These are phyloP conservation scores for Halcyon leucocephala DNA, from an alignment of 2,797 vertebrate species.

Conservation along the genomic window DNA sequence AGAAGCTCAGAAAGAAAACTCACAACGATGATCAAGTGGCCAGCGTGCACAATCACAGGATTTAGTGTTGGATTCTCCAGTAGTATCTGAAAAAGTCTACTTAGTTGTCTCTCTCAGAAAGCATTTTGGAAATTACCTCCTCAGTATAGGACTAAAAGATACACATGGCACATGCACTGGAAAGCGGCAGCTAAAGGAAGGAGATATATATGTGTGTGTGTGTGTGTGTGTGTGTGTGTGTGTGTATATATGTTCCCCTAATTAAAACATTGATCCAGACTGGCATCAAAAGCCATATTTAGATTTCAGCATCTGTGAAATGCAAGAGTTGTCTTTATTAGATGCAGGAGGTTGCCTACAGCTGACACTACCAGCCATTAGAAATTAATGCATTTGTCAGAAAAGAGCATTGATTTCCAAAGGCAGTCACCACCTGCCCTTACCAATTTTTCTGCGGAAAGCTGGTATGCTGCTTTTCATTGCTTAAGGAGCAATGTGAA, in stretches of 20 bases:
- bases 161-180: background rate
- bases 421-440: background rate
- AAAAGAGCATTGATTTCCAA: background rate
- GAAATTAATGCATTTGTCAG: background rate
- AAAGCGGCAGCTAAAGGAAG: background rate
- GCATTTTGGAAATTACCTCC: background rate
- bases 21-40: background rate
- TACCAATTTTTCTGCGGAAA: background rate
- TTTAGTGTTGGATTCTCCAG: background rate
- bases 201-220: no score
- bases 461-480: background rate
- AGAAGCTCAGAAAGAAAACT: background rate
- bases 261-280: background rate
- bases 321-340: background rate
- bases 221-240: no score
- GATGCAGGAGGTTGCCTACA: background rate
- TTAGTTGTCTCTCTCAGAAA: background rate
- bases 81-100: background rate
- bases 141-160: background rate
- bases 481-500: background rate
- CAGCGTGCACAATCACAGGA: background rate
- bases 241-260: background rate
- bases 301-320: background rate
- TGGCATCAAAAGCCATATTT: background rate
- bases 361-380: background rate